Evolutionary conservation across 1,140 invertebrate species (phyloP).

Genomic region (Dolichoris vasculosae): DNA sequence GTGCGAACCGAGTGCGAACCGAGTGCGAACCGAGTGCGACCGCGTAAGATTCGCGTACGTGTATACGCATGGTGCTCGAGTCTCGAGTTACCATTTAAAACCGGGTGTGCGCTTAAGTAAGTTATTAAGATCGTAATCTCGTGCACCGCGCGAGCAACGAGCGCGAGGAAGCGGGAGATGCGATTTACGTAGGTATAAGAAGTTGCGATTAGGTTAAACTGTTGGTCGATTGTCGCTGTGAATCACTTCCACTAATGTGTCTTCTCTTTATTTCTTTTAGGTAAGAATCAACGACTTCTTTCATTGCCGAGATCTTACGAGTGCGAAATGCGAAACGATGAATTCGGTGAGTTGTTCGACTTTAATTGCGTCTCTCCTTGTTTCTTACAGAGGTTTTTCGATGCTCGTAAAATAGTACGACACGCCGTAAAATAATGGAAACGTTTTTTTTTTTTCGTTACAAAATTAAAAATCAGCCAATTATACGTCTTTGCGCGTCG

Average conservation of each 20-base stretch:
- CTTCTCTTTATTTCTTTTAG: not conserved
- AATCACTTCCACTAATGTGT: not conserved
- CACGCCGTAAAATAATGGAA: too few species aligned
- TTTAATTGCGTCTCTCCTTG: not conserved
- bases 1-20: too few species aligned
- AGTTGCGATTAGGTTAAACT: slow-evolving; percentile 17
- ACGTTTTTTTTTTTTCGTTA: too few species aligned
- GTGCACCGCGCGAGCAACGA: slow-evolving; percentile 53
- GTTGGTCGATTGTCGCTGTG: slow-evolving; percentile 5
- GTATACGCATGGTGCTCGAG: not conserved
- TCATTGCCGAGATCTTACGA: not conserved
- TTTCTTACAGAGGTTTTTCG: too few species aligned
- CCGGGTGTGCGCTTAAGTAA: slow-evolving; percentile 58
- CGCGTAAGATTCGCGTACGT: not conserved
- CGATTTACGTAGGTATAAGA: not conserved
- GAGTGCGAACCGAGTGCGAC: not conserved
- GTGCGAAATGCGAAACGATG: not conserved
- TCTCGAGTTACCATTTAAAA: slow-evolving; percentile 59
- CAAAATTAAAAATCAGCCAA: too few species aligned
- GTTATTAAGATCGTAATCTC: slow-evolving; percentile 67
- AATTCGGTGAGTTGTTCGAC: not conserved
- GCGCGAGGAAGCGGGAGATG: not conserved
- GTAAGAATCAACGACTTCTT: not conserved
- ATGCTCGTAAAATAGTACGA: too few species aligned
- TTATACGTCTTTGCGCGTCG: too few species aligned